These are phyloP conservation scores for Tragelaphus buxtoni DNA, from an alignment of 2,113 vertebrate species.

Conservation along the genomic window DNA sequence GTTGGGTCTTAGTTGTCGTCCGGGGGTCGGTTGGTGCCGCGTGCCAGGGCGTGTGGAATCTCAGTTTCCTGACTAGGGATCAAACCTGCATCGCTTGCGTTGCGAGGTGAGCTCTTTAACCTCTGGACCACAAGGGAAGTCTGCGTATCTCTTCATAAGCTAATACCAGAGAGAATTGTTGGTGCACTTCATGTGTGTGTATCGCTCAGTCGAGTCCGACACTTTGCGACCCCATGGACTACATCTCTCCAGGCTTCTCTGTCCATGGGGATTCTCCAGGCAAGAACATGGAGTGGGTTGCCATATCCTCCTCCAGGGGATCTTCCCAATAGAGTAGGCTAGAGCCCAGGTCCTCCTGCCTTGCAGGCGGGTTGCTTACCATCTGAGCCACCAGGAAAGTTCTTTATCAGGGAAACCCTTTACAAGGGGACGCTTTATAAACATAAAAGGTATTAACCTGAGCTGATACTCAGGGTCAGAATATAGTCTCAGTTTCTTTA, in stretches of 20 bases:
- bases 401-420: neutral
- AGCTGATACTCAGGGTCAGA: neutral
- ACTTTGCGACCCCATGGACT: neutral
- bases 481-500: neutral
- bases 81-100: neutral
- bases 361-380: neutral
- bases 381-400: neutral
- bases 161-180: neutral
- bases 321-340: neutral
- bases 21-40: accelerated
- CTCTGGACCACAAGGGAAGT: neutral
- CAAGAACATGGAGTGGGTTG: neutral
- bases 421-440: neutral
- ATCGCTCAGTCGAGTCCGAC: accelerated
- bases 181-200: neutral
- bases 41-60: neutral
- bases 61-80: neutral
- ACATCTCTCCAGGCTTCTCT: neutral
- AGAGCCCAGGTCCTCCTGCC: neutral
- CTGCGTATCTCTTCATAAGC: neutral
- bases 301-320: neutral
- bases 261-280: neutral
- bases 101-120: neutral
- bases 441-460: neutral
- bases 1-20: neutral